These are phyloP conservation scores for Machimus rusticus DNA, from an alignment of 2,888 invertebrate species.

Conservation along the genomic window DNA sequence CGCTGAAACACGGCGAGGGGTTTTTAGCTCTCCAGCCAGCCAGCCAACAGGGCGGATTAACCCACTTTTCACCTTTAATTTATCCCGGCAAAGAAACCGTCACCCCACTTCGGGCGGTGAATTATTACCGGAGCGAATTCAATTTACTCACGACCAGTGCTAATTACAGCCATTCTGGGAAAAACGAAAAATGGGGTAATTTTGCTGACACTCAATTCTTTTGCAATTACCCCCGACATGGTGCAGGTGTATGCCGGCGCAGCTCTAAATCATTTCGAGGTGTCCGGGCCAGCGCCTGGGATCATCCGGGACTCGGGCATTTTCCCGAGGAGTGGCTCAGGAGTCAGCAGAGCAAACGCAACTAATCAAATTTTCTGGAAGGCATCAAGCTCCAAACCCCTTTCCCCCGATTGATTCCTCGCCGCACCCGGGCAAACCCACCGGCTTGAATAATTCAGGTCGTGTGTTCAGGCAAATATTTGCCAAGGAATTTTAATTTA, in stretches of 20 bases:
- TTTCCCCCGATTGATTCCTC: background rate
- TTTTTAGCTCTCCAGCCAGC: background rate
- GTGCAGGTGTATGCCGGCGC: background rate
- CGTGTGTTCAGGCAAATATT: background rate
- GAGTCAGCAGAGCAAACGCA: background rate
- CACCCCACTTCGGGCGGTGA: background rate
- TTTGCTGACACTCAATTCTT: background rate
- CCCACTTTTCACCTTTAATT: background rate
- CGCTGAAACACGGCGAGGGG: background rate
- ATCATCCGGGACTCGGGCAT: background rate
- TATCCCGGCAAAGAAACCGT: background rate
- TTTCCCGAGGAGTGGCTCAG: background rate
- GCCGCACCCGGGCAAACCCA: background rate
- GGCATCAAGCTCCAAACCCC: background rate
- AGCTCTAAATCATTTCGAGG: background rate
- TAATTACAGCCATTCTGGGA: background rate
- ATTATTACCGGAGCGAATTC: background rate
- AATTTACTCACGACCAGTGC: background rate
- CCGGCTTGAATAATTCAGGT: background rate
- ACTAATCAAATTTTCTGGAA: background rate
- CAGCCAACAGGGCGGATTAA: background rate
- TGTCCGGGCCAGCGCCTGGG: background rate
- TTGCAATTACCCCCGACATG: background rate
- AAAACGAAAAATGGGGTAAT: background rate
- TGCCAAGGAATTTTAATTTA: background rate